Conservation (phyloP, 1,140 invertebrate species). For the Lamellibrachia luymesi region DNA sequence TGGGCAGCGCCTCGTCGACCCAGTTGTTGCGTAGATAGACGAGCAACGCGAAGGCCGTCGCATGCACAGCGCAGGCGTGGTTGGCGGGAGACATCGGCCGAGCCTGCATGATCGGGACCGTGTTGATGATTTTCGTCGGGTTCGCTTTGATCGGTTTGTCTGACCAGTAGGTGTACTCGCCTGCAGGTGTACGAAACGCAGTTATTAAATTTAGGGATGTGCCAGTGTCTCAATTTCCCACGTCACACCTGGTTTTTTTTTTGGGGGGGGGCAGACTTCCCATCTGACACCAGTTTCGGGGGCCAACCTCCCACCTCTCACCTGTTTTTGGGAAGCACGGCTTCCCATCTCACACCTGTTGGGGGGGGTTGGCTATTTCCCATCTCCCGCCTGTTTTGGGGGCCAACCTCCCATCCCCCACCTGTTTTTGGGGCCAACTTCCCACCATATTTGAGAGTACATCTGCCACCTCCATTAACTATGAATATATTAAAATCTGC, state of each 20-base stretch:
- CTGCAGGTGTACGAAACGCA: neutral
- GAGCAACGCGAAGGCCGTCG: conserved; percentile 10
- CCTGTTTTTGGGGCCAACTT: no score
- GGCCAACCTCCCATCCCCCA: no score
- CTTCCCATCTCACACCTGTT: no score
- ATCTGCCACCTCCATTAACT: neutral
- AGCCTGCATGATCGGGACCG: neutral
- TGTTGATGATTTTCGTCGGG: conserved; percentile 9
- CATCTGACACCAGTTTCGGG: no score
- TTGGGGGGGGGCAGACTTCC: no score
- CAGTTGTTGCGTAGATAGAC: conserved; percentile 19
- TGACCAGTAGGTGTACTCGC: conserved; percentile 16
- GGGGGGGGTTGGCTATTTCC: no score
- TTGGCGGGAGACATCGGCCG: neutral
- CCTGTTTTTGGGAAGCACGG: no score
- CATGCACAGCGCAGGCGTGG: conserved; percentile 11
- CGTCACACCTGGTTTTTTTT: neutral
- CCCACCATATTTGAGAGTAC: neutral
- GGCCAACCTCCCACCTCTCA: no score
- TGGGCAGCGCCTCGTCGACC: neutral
- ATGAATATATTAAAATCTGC: no score
- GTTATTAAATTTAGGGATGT: neutral
- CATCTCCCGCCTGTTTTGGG: neutral
- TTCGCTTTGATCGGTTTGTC: neutral
- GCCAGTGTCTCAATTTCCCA: neutral